Conservation (phyloP, 2,888 invertebrate genomes). For the Orchesella flavescens region DNA sequence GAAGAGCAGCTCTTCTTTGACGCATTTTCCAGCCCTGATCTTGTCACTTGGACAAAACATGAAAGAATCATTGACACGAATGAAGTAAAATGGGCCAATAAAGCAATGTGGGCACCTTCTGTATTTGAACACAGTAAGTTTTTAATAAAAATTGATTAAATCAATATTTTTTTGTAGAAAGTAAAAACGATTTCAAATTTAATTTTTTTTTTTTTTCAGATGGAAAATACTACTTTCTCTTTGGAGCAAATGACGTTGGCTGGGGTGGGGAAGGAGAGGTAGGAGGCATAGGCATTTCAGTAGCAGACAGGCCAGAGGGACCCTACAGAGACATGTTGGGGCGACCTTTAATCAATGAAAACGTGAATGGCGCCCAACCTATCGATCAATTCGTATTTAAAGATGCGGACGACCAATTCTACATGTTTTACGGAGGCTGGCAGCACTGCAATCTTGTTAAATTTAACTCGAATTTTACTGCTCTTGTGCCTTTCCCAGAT, state of each 20-base stretch:
- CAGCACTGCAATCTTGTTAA: slow-evolving; percentile 66
- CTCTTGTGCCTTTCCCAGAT: slow-evolving; percentile 55
- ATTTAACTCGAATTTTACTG: slow-evolving; percentile 51
- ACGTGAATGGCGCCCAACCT: slow-evolving; percentile 66
- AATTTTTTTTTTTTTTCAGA: slow-evolving; percentile 42
- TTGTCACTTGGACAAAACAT: slow-evolving; percentile 63
- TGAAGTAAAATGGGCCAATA: slow-evolving; percentile 60
- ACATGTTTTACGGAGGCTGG: slow-evolving; percentile 69
- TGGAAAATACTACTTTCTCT: slow-evolving; percentile 63
- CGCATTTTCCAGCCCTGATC: slow-evolving; percentile 65
- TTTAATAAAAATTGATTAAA: too few species aligned
- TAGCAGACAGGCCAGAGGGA: slow-evolving; percentile 61
- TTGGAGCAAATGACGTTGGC: slow-evolving; percentile 64
- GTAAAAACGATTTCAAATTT: neutral
- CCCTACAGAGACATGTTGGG: slow-evolving; percentile 65
- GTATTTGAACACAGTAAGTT: slow-evolving; percentile 59
- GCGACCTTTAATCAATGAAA: slow-evolving; percentile 60
- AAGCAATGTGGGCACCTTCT: slow-evolving; percentile 68
- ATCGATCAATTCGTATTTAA: slow-evolving; percentile 69
- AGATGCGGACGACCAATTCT: slow-evolving; percentile 58
- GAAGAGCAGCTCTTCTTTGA: slow-evolving; percentile 62
- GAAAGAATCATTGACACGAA: slow-evolving; percentile 55
- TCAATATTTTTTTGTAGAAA: neutral
- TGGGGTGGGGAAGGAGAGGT: slow-evolving; percentile 36
- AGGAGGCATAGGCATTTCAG: slow-evolving; percentile 66